phyloP scores from a whole-genome alignment of 2,113 vertebrate genomes.

The Recurvirostra avosetta region DNA sequence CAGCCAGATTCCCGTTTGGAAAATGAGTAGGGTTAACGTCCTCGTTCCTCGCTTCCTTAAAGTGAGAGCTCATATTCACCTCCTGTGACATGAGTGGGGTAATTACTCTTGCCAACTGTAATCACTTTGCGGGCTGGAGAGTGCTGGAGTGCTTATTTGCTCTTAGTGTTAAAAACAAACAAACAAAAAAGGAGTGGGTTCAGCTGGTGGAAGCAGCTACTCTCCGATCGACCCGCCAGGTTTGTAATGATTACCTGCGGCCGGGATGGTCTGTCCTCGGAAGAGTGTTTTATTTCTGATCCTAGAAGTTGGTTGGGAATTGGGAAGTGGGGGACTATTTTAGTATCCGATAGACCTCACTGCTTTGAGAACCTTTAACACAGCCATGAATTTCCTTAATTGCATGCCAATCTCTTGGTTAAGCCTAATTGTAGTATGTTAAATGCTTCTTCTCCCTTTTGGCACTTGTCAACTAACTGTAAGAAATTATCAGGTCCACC shows the following conservation, averaged over 20 bases:
- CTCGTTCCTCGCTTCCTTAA: background rate
- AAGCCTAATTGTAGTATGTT: background rate
- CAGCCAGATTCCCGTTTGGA: background rate
- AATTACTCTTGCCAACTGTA: background rate
- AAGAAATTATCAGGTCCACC: background rate
- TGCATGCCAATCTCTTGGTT: background rate
- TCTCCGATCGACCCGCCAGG: background rate
- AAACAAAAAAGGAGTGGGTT: background rate
- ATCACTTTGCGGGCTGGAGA: background rate
- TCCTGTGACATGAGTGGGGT: background rate
- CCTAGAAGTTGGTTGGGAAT: background rate
- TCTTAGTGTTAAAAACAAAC: background rate
- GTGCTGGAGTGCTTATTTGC: background rate
- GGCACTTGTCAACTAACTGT: background rate
- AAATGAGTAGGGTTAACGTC: background rate
- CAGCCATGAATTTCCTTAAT: background rate
- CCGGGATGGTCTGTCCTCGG: background rate
- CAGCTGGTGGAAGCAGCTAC: background rate
- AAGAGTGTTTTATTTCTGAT: background rate
- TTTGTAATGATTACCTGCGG: background rate
- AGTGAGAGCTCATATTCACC: background rate
- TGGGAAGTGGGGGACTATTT: background rate
- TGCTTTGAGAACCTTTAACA: background rate
- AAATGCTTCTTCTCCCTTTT: background rate
- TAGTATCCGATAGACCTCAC: fast-evolving